Percentiles rank a stretch among this genome's conserved stretches.
phyloP scores from a whole-genome alignment of 2,888 invertebrate genomes.

The Oligia strigilis region DNA sequence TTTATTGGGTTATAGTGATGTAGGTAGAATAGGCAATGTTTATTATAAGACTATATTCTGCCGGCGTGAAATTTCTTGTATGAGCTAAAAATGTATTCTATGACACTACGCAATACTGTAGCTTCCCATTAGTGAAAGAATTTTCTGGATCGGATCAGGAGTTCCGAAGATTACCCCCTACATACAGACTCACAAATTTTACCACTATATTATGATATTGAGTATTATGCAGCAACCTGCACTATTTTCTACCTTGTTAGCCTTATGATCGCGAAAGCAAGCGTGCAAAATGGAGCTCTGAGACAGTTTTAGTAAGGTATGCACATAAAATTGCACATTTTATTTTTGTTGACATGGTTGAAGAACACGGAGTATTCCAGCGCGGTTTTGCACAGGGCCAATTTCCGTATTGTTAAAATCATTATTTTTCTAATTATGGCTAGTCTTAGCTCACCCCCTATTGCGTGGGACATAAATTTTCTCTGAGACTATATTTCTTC shows the following conservation, averaged over 20 bases:
- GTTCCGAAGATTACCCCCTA: neutral
- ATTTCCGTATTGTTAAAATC: neutral
- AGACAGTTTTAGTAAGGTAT: neutral
- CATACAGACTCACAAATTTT: neutral
- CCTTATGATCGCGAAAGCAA: neutral
- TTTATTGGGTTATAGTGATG: neutral
- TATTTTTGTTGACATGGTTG: neutral
- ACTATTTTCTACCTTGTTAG: neutral
- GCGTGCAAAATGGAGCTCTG: neutral
- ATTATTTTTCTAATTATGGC: neutral
- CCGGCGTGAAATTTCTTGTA: too few species aligned
- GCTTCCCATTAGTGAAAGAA: neutral
- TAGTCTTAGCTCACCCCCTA: neutral
- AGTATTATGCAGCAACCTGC: neutral
- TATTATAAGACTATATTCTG: neutral
- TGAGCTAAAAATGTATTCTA: neutral
- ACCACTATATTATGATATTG: neutral
- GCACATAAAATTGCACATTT: neutral
- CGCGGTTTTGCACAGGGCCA: neutral
- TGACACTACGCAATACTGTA: neutral
- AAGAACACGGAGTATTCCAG: too few species aligned
- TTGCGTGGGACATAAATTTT: neutral
- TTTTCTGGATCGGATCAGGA: neutral
- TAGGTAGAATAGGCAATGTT: neutral
- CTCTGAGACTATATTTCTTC: too few species aligned